Evolutionary conservation across 1,140 invertebrate species (phyloP).

Genomic region (Brachionus paranguensis): DNA sequence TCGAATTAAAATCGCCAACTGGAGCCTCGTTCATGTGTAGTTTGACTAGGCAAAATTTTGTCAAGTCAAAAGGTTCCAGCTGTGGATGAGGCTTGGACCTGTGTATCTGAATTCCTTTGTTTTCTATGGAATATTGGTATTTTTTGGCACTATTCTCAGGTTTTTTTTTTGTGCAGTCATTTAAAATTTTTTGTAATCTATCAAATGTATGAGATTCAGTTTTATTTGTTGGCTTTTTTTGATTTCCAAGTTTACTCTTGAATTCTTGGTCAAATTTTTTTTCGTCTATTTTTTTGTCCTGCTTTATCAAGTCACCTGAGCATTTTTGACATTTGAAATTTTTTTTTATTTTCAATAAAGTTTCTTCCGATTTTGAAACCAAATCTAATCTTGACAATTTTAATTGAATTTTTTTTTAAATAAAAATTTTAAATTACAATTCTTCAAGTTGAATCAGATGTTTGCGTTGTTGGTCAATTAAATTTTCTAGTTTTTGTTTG

Average conservation of each 20-base stretch:
- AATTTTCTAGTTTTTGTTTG: background rate
- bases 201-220: background rate
- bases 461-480: background rate
- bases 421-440: constrained; percentile 8
- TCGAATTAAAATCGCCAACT: background rate
- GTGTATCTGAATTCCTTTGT: background rate
- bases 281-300: background rate
- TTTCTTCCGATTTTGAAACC: constrained; percentile 9
- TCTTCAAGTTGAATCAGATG: background rate
- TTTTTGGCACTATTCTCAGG: background rate
- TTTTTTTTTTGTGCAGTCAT: background rate
- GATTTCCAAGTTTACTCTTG: background rate
- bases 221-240: background rate
- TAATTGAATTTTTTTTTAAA: background rate
- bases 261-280: background rate
- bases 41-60: background rate
- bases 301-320: background rate
- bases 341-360: background rate
- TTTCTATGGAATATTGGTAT: background rate
- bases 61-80: background rate
- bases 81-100: background rate
- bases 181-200: background rate
- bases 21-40: background rate
- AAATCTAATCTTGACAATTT: background rate
- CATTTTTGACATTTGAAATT: background rate